A percentile compares a stretch with the other conserved stretches of the same genome.
These are phyloP conservation scores for Gasteruption jaculator DNA, from an alignment of 2,888 invertebrate genomes.

Conservation along the genomic window DNA sequence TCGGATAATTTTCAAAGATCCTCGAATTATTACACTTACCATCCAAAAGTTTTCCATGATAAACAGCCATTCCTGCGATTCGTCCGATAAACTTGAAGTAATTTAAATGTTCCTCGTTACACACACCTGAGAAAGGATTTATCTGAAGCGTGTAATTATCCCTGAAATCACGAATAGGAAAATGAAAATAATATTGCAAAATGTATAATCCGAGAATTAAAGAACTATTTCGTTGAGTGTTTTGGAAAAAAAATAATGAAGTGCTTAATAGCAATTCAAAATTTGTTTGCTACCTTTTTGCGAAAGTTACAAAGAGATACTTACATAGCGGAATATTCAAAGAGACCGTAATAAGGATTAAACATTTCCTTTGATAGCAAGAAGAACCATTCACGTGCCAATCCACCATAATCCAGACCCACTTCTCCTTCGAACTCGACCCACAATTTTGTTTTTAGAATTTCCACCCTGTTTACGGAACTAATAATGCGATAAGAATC, in stretches of 20 bases:
- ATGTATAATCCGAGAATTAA: neutral
- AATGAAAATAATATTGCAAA: slow-evolving; percentile 5
- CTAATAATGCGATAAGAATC: slow-evolving; percentile 96
- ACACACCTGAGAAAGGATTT: slow-evolving; percentile 95
- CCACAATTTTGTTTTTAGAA: slow-evolving; percentile 97
- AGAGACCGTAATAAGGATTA: slow-evolving; percentile 98
- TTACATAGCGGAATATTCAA: slow-evolving; percentile 98
- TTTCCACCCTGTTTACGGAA: slow-evolving; percentile 82
- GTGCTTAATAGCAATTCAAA: neutral
- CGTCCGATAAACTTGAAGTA: slow-evolving; percentile 99
- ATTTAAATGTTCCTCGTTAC: slow-evolving; percentile 95
- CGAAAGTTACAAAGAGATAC: slow-evolving; percentile 48
- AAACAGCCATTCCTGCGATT: slow-evolving; percentile 98
- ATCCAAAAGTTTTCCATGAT: slow-evolving; percentile 96
- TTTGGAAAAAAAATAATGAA: neutral
- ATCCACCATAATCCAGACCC: slow-evolving; percentile 93
- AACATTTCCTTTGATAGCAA: slow-evolving; percentile 99
- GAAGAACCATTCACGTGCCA: slow-evolving; percentile 98
- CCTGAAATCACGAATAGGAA: slow-evolving; percentile 54
- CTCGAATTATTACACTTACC: slow-evolving; percentile 57
- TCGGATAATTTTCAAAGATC: slow-evolving; percentile 5
- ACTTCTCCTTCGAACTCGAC: slow-evolving; percentile 98
- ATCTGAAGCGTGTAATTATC: slow-evolving; percentile 99
- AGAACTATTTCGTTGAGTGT: neutral
- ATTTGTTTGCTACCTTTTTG: neutral